Evolutionary conservation across 2,113 vertebrate species (phyloP).

Genomic region (Percopsis transmontana): DNA sequence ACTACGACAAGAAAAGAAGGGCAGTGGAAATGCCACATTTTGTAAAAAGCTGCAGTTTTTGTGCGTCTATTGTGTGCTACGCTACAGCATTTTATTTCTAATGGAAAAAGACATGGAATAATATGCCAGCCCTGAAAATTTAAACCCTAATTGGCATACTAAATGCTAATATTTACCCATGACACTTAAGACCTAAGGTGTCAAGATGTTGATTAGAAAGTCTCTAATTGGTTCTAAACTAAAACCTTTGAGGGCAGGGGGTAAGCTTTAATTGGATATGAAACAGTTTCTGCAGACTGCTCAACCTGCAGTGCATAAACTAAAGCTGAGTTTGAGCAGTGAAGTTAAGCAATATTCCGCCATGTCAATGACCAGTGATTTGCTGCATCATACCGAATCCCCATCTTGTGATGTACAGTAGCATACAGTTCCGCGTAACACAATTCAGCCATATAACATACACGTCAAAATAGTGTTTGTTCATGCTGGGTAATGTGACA

Average conservation of each 20-base stretch:
- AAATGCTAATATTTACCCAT: conserved; percentile 70
- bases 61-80: conserved; percentile 30
- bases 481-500: neutral
- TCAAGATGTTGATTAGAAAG: conserved; percentile 70
- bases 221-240: conserved; percentile 65
- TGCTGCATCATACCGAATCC: conserved; percentile 2
- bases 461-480: conserved; percentile 9
- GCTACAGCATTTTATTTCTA: conserved; percentile 42
- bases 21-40: conserved; percentile 54
- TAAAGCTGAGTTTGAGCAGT: conserved; percentile 9
- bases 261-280: conserved; percentile 57
- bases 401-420: neutral
- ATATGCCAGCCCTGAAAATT: conserved; percentile 38
- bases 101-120: conserved; percentile 38
- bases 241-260: conserved; percentile 58
- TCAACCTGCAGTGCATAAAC: conserved; percentile 46
- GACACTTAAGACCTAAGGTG: conserved; percentile 65
- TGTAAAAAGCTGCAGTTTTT: conserved; percentile 29
- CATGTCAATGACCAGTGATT: conserved; percentile 14
- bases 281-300: conserved; percentile 31
- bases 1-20: conserved; percentile 33
- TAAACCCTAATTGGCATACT: conserved; percentile 68
- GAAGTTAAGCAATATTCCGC: conserved; percentile 24
- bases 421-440: too few relatives aligned
- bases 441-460: neutral